Conservation (phyloP, 2,888 invertebrate species). For the Pachydiplax longipennis region DNA sequence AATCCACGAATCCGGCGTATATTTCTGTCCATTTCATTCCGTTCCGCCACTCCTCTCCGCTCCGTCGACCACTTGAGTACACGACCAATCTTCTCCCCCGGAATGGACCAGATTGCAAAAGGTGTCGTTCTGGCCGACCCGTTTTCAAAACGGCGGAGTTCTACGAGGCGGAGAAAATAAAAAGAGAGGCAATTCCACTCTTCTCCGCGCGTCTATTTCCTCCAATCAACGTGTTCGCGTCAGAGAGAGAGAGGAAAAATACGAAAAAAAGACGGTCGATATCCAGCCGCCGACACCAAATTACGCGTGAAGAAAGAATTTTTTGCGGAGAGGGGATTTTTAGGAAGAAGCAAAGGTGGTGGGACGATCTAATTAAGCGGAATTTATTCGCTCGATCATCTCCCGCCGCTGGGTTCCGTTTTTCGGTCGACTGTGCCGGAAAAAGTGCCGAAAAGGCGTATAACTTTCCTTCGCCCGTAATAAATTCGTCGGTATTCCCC, state of each 20-base stretch:
- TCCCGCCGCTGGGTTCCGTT: neutral
- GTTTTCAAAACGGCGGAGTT: neutral
- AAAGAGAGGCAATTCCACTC: neutral
- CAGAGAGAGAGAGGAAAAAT: neutral
- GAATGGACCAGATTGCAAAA: neutral
- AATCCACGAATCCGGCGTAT: neutral
- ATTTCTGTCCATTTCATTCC: neutral
- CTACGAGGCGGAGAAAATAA: neutral
- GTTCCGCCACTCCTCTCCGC: neutral
- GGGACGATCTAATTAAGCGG: constrained; percentile 6
- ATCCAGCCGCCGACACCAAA: constrained; percentile 7
- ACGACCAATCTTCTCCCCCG: neutral
- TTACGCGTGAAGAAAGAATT: neutral
- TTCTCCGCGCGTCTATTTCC: neutral
- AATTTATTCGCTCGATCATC: constrained; percentile 12
- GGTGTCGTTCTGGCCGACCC: neutral
- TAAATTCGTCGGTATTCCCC: neutral
- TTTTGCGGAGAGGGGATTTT: neutral
- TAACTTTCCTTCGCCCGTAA: neutral
- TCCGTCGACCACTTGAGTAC: neutral
- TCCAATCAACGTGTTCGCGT: neutral
- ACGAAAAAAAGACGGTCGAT: neutral
- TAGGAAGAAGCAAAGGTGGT: neutral
- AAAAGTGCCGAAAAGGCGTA: neutral
- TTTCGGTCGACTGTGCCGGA: neutral